These are phyloP conservation scores for Phaethon lepturus DNA, from an alignment of 2,113 vertebrate species.

Conservation along the genomic window DNA sequence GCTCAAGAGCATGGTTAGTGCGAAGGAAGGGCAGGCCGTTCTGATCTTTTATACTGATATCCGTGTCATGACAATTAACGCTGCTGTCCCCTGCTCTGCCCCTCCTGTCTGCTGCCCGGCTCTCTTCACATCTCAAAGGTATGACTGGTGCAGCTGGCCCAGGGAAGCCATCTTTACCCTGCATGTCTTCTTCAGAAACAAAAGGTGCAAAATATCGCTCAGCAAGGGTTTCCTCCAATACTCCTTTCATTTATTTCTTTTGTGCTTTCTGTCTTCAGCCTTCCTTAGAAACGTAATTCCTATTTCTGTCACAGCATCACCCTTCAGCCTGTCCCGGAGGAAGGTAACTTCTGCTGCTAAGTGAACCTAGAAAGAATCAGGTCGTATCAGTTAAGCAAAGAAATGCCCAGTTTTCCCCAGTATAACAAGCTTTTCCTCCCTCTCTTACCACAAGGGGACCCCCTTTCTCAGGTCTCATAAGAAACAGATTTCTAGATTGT, in stretches of 20 bases:
- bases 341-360: constrained; percentile 82
- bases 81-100: background rate
- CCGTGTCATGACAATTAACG: background rate
- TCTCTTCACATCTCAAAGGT: background rate
- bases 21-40: background rate
- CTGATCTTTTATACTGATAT: background rate
- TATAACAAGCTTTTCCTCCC: background rate
- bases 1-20: background rate
- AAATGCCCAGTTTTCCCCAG: background rate
- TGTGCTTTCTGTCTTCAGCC: constrained; percentile 75
- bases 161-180: background rate
- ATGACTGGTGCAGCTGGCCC: background rate
- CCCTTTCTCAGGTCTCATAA: background rate
- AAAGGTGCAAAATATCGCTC: background rate
- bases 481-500: background rate
- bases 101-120: background rate
- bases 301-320: constrained; percentile 83
- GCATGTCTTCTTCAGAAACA: background rate
- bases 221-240: background rate
- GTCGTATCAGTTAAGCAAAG: background rate
- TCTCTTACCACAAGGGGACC: constrained; percentile 18
- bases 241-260: constrained; percentile 71
- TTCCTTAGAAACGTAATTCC: constrained; percentile 81
- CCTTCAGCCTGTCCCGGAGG: constrained; percentile 81
- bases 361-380: constrained; percentile 73